Evolutionary conservation across 1,140 invertebrate genomes (phyloP).

Genomic region (Drosophila kurseongensis): DNA sequence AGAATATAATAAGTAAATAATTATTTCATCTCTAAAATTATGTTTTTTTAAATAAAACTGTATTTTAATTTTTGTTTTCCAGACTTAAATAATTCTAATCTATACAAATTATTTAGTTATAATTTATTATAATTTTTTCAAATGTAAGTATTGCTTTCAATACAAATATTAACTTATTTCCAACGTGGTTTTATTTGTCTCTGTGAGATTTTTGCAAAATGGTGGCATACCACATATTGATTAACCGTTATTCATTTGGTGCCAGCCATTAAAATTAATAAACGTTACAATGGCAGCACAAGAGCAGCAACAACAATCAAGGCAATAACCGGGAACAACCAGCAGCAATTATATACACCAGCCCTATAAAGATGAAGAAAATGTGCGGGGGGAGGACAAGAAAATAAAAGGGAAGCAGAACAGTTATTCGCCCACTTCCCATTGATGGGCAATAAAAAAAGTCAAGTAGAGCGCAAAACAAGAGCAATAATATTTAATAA

Average conservation of each 20-base stretch:
- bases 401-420: background rate
- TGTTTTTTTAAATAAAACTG: too few relatives aligned
- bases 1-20: too few relatives aligned
- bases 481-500: constrained; percentile 83
- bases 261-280: constrained; percentile 72
- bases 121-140: too few relatives aligned
- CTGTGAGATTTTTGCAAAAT: constrained; percentile 5
- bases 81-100: too few relatives aligned
- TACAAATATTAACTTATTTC: too few relatives aligned
- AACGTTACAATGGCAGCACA: constrained; percentile 43
- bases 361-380: constrained; percentile 14
- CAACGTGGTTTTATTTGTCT: too few relatives aligned
- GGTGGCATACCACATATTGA: constrained; percentile 56
- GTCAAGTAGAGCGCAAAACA: constrained; percentile 71
- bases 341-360: constrained; percentile 33
- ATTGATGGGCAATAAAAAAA: constrained; percentile 73
- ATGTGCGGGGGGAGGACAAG: background rate
- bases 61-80: too few relatives aligned
- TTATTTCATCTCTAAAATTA: too few relatives aligned
- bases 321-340: constrained; percentile 18
- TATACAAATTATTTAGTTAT: too few relatives aligned
- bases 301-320: constrained; percentile 16
- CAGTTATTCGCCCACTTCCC: constrained; percentile 34
- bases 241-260: constrained; percentile 70
- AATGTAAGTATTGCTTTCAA: too few relatives aligned